Evolutionary conservation across 2,113 vertebrate species (phyloP), one percentile per base, ranked within the genome.

Genomic region (Acrocephalus arundinaceus): DNA sequence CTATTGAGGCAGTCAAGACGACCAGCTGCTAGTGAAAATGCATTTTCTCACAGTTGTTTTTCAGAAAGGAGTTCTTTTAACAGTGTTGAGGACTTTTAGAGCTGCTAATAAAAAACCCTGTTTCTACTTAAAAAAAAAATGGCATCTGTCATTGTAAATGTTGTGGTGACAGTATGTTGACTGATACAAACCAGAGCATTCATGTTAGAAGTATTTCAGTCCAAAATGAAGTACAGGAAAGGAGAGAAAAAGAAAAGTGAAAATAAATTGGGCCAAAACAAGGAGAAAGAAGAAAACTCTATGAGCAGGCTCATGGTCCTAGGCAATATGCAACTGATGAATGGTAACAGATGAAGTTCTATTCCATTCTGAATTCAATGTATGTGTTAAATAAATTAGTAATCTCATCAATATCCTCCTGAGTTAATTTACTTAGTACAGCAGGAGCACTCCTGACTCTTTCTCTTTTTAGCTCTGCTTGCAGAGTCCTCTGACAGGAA

Each of bases 371-470:
- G 51, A 92, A 72, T 90, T 85, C 71, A 83, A 7, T 80, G 55
- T 57, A 77, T 43, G 18, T 75, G 52, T 78, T 95, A 93, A 95
- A 95, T 95, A 90, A 96, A 92, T 96, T 65, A 95, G 72, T 61
- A 63, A 81, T 68, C 45, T 91, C 85, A 75, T 95, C 83, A 75
- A 89, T 90, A 94, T 89, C 83, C 31, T 90, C 86, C 79, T 89
- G 82, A 87, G 41, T 86, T 84, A 80, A 93, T 94, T 96, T 93
- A 86, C 61, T 90, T 84, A 89, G 57, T 92, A 41, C 68, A 85
- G 68, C 45, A 52, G 88, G 68, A 93, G 3, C 19, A 20, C 25
- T 92, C 45, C 30, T 62, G 22, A 41, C 74, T 85, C 41, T 92
- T 90, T 58, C 45, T 70, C 43, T 45, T 76, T 92, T 92, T 68